These are phyloP conservation scores for Lycaon pictus DNA, from an alignment of 2,113 vertebrate species.

Conservation along the genomic window DNA sequence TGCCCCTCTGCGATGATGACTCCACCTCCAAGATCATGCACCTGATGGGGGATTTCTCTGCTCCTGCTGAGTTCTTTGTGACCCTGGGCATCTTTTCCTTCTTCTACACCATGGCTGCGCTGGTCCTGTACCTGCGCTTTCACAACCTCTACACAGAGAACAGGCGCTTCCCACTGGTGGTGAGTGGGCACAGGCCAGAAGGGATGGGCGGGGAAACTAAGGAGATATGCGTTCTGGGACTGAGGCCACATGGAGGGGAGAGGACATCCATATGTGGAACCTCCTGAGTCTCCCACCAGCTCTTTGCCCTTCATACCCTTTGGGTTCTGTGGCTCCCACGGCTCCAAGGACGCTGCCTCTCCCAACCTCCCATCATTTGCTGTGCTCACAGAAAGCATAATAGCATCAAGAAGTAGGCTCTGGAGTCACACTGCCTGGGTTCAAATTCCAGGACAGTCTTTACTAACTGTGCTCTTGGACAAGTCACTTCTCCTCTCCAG, in stretches of 20 bases:
- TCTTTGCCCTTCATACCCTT: conserved; percentile 91
- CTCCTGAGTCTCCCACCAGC: background rate
- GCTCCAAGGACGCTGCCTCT: conserved; percentile 3
- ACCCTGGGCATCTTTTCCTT: conserved; percentile 95
- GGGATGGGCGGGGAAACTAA: background rate
- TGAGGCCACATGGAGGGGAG: background rate
- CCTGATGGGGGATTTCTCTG: conserved; percentile 92
- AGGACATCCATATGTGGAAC: background rate
- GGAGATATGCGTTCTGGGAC: background rate
- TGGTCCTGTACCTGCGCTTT: conserved; percentile 95
- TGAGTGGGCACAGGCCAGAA: conserved; percentile 82
- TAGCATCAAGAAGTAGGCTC: background rate
- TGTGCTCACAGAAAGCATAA: background rate
- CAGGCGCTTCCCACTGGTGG: conserved; percentile 90
- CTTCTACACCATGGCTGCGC: conserved; percentile 92
- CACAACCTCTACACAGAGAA: conserved; percentile 91
- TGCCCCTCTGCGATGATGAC: conserved; percentile 85
- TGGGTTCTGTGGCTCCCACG: conserved; percentile 90
- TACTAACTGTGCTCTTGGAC: background rate
- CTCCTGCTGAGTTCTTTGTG: conserved; percentile 95
- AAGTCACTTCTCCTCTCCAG: background rate
- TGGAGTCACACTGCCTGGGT: background rate
- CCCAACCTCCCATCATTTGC: background rate
- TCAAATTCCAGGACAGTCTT: background rate
- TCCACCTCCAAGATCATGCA: conserved; percentile 70